These are phyloP conservation scores for Scaptomyza reducta DNA, from an alignment of 2,888 invertebrate species.

Conservation along the genomic window DNA sequence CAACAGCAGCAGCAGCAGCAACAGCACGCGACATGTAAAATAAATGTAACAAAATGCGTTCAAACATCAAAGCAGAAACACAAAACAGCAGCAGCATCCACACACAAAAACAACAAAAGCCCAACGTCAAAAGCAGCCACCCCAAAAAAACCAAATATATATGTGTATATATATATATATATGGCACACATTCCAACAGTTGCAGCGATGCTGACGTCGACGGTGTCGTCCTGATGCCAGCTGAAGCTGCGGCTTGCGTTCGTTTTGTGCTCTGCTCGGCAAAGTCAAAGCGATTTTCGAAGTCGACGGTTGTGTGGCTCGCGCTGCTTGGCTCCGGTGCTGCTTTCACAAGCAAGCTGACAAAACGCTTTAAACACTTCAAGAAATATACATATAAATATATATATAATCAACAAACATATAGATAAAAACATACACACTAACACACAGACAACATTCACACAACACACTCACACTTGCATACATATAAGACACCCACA, in stretches of 20 bases:
- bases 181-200: constrained; percentile 78
- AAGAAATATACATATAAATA: constrained; percentile 12
- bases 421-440: constrained; percentile 18
- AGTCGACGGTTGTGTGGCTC: constrained; percentile 84
- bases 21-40: constrained; percentile 59
- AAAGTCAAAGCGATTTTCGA: constrained; percentile 84
- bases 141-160: constrained; percentile 38
- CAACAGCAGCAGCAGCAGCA: constrained; percentile 33
- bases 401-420: constrained; percentile 10
- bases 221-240: constrained; percentile 39
- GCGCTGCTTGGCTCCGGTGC: constrained; percentile 58
- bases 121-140: constrained; percentile 29
- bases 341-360: constrained; percentile 52
- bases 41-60: constrained; percentile 70
- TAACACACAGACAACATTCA: constrained; percentile 19
- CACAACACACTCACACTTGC: constrained; percentile 17
- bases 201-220: constrained; percentile 64
- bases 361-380: constrained; percentile 52
- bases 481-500: constrained; percentile 10
- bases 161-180: constrained; percentile 20
- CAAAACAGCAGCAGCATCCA: constrained; percentile 24
- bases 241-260: constrained; percentile 34
- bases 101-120: constrained; percentile 39
- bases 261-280: constrained; percentile 45
- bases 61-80: constrained; percentile 44